These are phyloP conservation scores for Branchellion lobata DNA, from an alignment of 2,888 invertebrate species.

Conservation along the genomic window DNA sequence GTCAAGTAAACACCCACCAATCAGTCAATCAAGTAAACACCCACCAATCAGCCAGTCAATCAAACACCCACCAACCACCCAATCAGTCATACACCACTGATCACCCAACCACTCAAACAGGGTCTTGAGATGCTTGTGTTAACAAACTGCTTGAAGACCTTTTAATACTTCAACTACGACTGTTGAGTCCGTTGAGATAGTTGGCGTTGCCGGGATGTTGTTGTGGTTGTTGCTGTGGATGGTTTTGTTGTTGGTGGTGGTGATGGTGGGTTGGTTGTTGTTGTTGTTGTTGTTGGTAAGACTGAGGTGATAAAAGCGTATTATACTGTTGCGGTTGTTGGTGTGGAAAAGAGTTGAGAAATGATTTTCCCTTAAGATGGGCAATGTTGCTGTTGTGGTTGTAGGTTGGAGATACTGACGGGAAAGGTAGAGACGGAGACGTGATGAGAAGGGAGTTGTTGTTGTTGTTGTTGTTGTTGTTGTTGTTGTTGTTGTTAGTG, in stretches of 20 bases:
- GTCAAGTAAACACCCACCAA: too few species aligned
- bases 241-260: neutral
- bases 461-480: conserved; percentile 78
- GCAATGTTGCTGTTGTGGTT: neutral
- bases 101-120: too few species aligned
- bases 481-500: conserved; percentile 57
- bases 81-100: too few species aligned
- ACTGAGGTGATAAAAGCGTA: neutral
- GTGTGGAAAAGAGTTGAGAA: neutral
- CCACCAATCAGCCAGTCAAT: too few species aligned
- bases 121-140: too few species aligned
- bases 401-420: neutral
- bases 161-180: conserved; percentile 2
- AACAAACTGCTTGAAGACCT: too few species aligned
- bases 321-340: neutral
- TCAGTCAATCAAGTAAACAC: too few species aligned
- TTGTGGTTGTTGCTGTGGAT: conserved; percentile 2
- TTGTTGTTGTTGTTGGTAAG: conserved; percentile 3
- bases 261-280: neutral
- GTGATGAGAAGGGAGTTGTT: conserved; percentile 10
- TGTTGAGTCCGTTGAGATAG: neutral
- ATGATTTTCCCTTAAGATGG: neutral
- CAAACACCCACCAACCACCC: too few species aligned
- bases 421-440: neutral
- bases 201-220: neutral